Percentiles rank a stretch among this genome's conserved stretches.
Evolutionary conservation across 2,797 vertebrate species (phyloP).

Genomic region (Chaetophractus vellerosus): DNA sequence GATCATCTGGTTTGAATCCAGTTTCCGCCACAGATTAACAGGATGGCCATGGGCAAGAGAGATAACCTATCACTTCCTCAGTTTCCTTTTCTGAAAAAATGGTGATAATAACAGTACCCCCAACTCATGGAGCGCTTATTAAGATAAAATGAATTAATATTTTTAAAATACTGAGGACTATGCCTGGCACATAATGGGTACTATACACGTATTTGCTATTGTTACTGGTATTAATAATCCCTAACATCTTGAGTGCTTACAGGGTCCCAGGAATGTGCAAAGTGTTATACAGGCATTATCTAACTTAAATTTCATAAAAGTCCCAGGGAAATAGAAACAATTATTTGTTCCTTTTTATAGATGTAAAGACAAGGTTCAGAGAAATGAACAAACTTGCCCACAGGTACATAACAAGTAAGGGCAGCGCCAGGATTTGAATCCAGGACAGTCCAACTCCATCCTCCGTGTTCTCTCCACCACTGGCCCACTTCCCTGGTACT

Average conservation of each 20-base stretch:
- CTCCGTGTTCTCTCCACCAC: background rate
- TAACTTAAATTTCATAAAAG: background rate
- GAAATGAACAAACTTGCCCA: background rate
- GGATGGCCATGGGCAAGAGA: background rate
- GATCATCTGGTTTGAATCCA: background rate
- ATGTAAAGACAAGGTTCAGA: conserved; percentile 1
- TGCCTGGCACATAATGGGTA: no score
- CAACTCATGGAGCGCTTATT: background rate
- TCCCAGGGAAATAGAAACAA: background rate
- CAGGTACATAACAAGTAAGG: background rate
- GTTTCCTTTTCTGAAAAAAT: conserved; percentile 47
- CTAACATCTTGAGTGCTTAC: background rate
- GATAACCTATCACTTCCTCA: background rate
- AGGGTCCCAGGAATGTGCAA: background rate
- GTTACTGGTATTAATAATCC: background rate
- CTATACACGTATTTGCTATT: background rate
- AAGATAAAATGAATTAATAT: background rate
- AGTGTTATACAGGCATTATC: background rate
- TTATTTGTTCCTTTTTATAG: background rate
- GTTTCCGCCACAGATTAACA: background rate
- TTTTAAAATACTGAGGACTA: background rate
- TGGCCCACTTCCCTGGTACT: background rate
- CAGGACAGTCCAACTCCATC: background rate
- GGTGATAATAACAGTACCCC: background rate
- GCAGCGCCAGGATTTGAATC: background rate